Evolutionary conservation across 2,888 invertebrate genomes (phyloP), one percentile per base, ranked within the genome.

Genomic region (Imbricaverruca yamaguchii): DNA sequence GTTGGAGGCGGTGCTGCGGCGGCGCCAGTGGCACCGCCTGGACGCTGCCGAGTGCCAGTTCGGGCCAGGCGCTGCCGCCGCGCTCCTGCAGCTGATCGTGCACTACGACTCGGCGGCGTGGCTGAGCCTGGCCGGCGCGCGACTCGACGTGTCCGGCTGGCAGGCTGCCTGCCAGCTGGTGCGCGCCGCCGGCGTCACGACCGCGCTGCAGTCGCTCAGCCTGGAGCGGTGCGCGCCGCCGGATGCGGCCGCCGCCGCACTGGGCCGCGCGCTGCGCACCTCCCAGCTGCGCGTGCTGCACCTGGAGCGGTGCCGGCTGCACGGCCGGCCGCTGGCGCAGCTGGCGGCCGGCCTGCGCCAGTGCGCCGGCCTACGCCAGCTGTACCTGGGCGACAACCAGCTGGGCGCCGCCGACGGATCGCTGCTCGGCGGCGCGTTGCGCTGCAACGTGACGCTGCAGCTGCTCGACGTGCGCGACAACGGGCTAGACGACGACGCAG

Each of bases 41-140:
- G 88, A 90, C 83, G 86, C 94, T 81, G 92, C 93, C 87, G 86
- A 94, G 63, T 92, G 93, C 86, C 90, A 91, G 80, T 90, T 91
- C 15, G 89, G 89, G 81, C 88, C 93, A 56, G 92, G 93, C 84
- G 93, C 94, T 85, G 93, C 93, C 87, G 93, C 90, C 82, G 90
- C 92, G 74, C 92, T 93, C 85, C 93, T 94, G 78, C 87, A 96
- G 81, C 95, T 94, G 87, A 95, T 96, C 87, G 95, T 96, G 93
- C 90, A 96, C 83, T 96, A 96, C 86, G 96, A 94, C 87, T 96
- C 96, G 87, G 95, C 96, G 87, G 94, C 95, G 77, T 91, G 93
- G 0, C 89, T 90, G 0, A 90, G 91, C 84, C 88, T 96, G 83
- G 92, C 93, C 86, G 92, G 96, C 83, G 92, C 92, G 57, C 92